Evolutionary conservation across 2,113 vertebrate species (phyloP).

Genomic region (Poicephalus meyeri): DNA sequence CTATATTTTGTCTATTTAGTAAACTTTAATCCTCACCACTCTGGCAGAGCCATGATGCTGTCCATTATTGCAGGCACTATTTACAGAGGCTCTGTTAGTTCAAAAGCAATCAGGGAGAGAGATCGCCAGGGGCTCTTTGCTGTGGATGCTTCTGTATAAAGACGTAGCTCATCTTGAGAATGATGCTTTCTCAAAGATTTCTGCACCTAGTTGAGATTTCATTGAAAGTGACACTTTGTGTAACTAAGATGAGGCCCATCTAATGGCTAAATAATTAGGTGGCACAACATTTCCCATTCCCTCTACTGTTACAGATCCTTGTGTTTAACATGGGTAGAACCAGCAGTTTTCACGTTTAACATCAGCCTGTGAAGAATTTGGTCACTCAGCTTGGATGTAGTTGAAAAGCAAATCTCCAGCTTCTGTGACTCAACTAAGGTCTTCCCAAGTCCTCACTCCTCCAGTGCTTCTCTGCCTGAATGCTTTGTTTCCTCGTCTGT

Average conservation of each 20-base stretch:
- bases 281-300: neutral
- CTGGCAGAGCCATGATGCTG: neutral
- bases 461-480: neutral
- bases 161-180: neutral
- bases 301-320: neutral
- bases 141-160: neutral
- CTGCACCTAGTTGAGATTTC: neutral
- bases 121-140: neutral
- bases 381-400: neutral
- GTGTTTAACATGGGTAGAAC: neutral
- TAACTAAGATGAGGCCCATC: neutral
- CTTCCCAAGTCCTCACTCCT: neutral
- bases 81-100: neutral
- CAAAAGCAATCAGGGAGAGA: neutral
- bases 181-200: neutral
- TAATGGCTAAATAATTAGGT: neutral
- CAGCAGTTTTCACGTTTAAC: neutral
- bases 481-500: neutral
- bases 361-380: fast-evolving
- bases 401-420: neutral
- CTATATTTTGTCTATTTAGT: neutral
- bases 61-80: neutral
- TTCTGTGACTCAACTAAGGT: neutral
- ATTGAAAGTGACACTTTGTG: neutral
- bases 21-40: neutral